These are phyloP conservation scores for Masnerella sp. DNA, from an alignment of 2,888 invertebrate genomes.

Conservation along the genomic window DNA sequence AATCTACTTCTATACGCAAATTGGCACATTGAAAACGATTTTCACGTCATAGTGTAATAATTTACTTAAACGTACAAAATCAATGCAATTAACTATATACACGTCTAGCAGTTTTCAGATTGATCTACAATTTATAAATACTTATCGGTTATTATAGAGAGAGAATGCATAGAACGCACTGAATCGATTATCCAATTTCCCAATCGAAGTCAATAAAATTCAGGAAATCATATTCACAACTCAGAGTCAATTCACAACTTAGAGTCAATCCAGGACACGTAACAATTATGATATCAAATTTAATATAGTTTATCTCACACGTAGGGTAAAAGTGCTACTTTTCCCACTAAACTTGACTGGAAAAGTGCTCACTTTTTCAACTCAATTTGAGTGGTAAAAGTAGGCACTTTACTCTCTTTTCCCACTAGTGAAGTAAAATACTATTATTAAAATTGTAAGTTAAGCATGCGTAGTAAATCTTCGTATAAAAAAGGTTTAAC, in stretches of 20 bases:
- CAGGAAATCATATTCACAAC: constrained; percentile 2
- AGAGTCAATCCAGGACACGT: too few relatives aligned
- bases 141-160: neutral
- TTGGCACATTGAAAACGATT: too few relatives aligned
- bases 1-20: too few relatives aligned
- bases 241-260: neutral
- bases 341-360: too few relatives aligned
- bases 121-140: constrained; percentile 8
- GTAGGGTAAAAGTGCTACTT: too few relatives aligned
- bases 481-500: constrained; percentile 80
- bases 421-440: neutral
- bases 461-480: constrained; percentile 60
- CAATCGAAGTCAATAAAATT: neutral
- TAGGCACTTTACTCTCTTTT: too few relatives aligned
- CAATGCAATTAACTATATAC: neutral
- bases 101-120: neutral
- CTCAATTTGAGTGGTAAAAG: too few relatives aligned
- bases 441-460: neutral
- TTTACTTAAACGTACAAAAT: neutral
- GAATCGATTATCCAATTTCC: neutral
- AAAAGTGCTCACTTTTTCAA: too few relatives aligned
- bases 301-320: too few relatives aligned
- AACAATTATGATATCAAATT: too few relatives aligned
- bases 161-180: too few relatives aligned
- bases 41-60: too few relatives aligned